These are phyloP conservation scores for Micrasema minimum DNA, from an alignment of 1,140 invertebrate genomes.

Conservation along the genomic window DNA sequence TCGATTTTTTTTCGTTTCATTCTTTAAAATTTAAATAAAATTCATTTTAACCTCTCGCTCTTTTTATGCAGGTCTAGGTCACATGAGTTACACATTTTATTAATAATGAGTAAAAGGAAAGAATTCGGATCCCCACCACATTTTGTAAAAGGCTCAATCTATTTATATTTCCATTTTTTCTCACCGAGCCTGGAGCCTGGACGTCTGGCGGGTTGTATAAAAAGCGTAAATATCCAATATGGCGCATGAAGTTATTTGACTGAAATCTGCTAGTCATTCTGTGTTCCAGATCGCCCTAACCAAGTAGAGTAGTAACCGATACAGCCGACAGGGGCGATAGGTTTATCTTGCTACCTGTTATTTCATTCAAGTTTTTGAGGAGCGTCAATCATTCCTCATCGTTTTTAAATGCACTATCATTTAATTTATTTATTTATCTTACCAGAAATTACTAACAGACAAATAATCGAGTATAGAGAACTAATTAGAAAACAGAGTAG, in stretches of 20 bases:
- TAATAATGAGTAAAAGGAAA: no score
- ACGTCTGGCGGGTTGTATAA: no score
- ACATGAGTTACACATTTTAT: no score
- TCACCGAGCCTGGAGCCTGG: neutral
- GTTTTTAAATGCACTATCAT: neutral
- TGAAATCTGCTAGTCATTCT: slow-evolving; percentile 4
- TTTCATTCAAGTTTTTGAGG: neutral
- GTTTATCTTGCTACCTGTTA: neutral
- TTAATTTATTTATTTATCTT: neutral
- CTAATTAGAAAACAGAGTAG: no score
- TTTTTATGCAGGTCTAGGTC: no score
- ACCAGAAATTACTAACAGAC: no score
- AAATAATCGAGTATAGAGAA: no score
- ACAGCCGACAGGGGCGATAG: neutral
- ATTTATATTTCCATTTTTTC: neutral
- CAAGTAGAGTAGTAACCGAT: neutral
- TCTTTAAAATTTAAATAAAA: no score
- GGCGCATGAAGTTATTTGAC: slow-evolving; percentile 13
- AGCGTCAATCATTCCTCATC: neutral
- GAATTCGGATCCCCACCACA: no score
- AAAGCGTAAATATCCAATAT: slow-evolving; percentile 1
- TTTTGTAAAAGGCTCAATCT: no score
- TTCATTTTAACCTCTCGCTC: no score
- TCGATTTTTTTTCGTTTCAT: no score
- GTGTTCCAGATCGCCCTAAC: neutral